Base-by-base conservation (phyloP, 2,888 invertebrate species). In the Epistrophe grossulariae region DNA sequence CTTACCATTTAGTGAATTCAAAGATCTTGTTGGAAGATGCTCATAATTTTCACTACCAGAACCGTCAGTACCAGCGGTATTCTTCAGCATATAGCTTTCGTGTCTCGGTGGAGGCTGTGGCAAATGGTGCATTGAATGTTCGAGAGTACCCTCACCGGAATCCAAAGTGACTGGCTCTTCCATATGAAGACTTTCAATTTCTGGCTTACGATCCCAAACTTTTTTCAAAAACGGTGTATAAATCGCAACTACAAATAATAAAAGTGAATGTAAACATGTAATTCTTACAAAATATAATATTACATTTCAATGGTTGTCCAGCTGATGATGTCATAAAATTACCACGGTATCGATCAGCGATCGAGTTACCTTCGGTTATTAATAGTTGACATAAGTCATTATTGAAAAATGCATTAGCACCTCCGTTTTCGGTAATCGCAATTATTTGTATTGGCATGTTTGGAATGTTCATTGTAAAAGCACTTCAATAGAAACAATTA, bases 221-320 rank as follows among this genome's bases (percentile, higher is more conserved):
- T 98, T 98, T 92, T 98, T 98, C 94, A 99, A 97, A 94, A 99
- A 99, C 62, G 98, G 98, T 62, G 97, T 97, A 93, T 98, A 99
- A 93, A 98, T 98, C 40, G 98, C 97, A 91, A 98, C 97, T 98
- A 93, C 0, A 93, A 93, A 83, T 79, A 81, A 1, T 24, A 35
- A 24, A 5, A 71, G 38, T 71, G 62, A n/a, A n/a, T n/a, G n/a
- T n/a, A n/a, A n/a, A n/a, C n/a, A n/a, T n/a, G n/a, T n/a, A n/a
- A n/a, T n/a, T n/a, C n/a, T n/a, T n/a, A n/a, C n/a, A n/a, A n/a
- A n/a, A n/a, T 38, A 50, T 24, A 7, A 17, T 57, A 6, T 94
- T 92, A 98, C 98, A 97, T 94, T 98, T 98, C 89, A 96, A 96
- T 93, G 97, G 97, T 90, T 96, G 96, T 88, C 96, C 96, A 15